Percentiles rank a stretch among this genome's conserved stretches.
Conservation (phyloP, 2,888 invertebrate species). For the Scaeva pyrastri region DNA sequence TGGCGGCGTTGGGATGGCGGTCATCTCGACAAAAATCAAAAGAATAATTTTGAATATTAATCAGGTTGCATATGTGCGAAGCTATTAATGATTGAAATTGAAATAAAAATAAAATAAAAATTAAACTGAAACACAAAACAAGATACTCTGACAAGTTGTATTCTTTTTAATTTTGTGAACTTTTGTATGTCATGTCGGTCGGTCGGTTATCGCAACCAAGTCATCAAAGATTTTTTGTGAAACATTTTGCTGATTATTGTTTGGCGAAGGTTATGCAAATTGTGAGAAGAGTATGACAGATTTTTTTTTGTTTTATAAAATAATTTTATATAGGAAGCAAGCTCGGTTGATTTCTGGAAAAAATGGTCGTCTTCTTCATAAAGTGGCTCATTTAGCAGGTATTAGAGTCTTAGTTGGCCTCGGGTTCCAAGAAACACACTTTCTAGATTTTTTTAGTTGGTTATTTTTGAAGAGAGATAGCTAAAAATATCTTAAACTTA, state of each 20-base stretch:
- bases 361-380: background rate
- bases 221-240: constrained; percentile 62
- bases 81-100: constrained; percentile 68
- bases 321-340: constrained; percentile 59
- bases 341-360: background rate
- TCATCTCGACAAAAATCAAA: constrained; percentile 66
- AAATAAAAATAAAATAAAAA: constrained; percentile 1
- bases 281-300: constrained; percentile 44
- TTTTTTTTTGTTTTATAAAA: constrained; percentile 11
- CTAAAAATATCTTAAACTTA: too few species aligned
- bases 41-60: constrained; percentile 76
- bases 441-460: too few species aligned
- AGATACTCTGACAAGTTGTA: constrained; percentile 27
- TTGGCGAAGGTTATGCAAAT: constrained; percentile 71
- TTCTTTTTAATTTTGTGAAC: constrained; percentile 16
- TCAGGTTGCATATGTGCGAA: constrained; percentile 71
- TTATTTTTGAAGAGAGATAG: too few species aligned
- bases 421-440: too few species aligned
- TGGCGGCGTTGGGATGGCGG: constrained; percentile 23
- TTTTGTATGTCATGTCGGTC: background rate
- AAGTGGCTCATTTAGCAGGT: too few species aligned
- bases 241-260: constrained; percentile 72
- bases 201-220: constrained; percentile 66
- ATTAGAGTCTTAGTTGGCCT: too few species aligned
- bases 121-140: background rate